Conservation (phyloP, 2,888 invertebrate species). For the Sisyra terminalis region DNA sequence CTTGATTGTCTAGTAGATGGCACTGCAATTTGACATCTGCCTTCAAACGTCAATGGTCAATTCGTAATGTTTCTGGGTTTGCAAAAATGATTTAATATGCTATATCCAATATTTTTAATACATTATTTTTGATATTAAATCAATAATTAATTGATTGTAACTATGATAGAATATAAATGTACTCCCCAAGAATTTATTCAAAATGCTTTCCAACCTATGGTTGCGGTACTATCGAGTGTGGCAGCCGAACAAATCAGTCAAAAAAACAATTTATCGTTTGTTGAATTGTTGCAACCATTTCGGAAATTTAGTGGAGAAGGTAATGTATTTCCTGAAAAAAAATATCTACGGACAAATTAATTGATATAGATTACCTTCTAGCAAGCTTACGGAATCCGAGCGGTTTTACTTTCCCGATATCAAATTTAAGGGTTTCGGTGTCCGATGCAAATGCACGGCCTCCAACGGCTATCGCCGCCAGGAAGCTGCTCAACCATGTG, state of each 20-base stretch:
- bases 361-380: constrained; percentile 21
- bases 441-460: constrained; percentile 70
- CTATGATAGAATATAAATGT: constrained; percentile 43
- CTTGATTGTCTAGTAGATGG: too few species aligned
- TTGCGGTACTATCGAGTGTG: constrained; percentile 70
- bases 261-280: constrained; percentile 81
- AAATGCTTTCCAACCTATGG: constrained; percentile 76
- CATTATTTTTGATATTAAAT: too few species aligned
- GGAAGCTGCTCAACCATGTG: constrained; percentile 56
- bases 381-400: constrained; percentile 74
- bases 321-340: constrained; percentile 21
- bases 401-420: constrained; percentile 52
- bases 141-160: too few species aligned
- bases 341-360: too few species aligned
- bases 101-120: too few species aligned
- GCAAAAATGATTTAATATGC: too few species aligned
- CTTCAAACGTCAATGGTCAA: too few species aligned
- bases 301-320: constrained; percentile 58
- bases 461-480: constrained; percentile 63
- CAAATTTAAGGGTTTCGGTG: constrained; percentile 61
- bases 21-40: too few species aligned
- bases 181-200: constrained; percentile 76
- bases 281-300: constrained; percentile 83
- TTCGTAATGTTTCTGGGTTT: too few species aligned
- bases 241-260: constrained; percentile 71